Conservation (phyloP, 2,113 vertebrate species). For the Macrotus californicus region DNA sequence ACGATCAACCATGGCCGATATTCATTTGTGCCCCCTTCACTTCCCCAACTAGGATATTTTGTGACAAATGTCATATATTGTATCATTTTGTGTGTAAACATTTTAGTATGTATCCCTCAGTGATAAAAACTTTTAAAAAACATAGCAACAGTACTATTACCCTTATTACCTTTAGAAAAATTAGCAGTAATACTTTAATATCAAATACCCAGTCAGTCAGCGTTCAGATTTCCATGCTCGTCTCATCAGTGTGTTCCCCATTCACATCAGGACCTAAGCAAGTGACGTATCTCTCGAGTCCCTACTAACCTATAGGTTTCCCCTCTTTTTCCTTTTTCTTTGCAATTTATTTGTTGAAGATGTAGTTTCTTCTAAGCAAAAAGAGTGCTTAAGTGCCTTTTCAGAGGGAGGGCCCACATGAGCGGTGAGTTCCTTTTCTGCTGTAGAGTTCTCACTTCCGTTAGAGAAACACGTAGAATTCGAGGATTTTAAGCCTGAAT, state of each 20-base stretch:
- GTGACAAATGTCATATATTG: background rate
- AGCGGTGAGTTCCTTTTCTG: background rate
- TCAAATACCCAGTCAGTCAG: background rate
- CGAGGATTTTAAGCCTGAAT: background rate
- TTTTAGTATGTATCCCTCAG: background rate
- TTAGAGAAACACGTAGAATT: constrained; percentile 14
- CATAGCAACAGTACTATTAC: background rate
- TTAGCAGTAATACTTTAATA: background rate
- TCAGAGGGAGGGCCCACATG: background rate
- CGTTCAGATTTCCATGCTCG: background rate
- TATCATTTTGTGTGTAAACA: background rate
- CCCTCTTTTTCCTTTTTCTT: background rate
- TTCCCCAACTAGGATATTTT: background rate
- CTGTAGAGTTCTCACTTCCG: background rate
- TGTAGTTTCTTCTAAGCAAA: constrained; percentile 4
- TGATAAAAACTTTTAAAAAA: background rate
- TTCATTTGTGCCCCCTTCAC: background rate
- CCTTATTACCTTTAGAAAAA: background rate
- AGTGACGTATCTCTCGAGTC: background rate
- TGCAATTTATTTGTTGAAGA: background rate
- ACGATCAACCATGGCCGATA: background rate
- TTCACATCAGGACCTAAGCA: background rate
- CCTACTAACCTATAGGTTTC: background rate
- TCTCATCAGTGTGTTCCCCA: background rate
- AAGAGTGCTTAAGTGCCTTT: background rate